Conservation (phyloP, 2,888 invertebrate genomes). For the Sisyra terminalis region DNA sequence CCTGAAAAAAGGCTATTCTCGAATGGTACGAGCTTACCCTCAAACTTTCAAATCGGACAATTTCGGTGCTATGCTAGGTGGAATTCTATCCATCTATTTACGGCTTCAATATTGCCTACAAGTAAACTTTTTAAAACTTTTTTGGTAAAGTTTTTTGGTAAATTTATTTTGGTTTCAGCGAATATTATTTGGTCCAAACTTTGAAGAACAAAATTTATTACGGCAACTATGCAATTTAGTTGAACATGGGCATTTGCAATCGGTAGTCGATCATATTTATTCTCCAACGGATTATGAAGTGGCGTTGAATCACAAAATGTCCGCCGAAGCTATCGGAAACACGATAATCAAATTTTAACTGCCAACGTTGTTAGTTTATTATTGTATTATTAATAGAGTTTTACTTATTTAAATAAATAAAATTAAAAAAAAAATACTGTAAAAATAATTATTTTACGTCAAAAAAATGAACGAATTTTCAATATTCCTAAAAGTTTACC, state of each 20-base stretch:
- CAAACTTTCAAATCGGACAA: conserved; percentile 31
- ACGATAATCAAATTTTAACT: conserved; percentile 22
- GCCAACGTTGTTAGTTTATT: neutral
- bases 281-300: conserved; percentile 24
- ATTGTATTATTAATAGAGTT: conserved; percentile 14
- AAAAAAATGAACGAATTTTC: no score
- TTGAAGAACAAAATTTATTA: neutral
- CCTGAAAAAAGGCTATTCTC: conserved; percentile 14
- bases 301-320: conserved; percentile 23
- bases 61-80: conserved; percentile 29
- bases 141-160: neutral
- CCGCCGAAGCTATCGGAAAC: conserved; percentile 24
- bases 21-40: conserved; percentile 30
- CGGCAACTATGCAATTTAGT: conserved; percentile 25
- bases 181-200: neutral
- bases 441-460: no score
- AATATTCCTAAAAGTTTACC: no score
- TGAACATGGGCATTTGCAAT: conserved; percentile 34
- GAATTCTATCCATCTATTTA: conserved; percentile 29
- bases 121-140: conserved; percentile 18
- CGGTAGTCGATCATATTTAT: conserved; percentile 36
- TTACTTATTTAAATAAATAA: no score
- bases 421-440: no score
- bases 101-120: conserved; percentile 25
- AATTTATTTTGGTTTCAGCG: neutral